A percentile compares a stretch with the other conserved stretches of the same genome.
Evolutionary conservation across 2,888 invertebrate species (phyloP).

Genomic region (Amblyjoppa proteus): DNA sequence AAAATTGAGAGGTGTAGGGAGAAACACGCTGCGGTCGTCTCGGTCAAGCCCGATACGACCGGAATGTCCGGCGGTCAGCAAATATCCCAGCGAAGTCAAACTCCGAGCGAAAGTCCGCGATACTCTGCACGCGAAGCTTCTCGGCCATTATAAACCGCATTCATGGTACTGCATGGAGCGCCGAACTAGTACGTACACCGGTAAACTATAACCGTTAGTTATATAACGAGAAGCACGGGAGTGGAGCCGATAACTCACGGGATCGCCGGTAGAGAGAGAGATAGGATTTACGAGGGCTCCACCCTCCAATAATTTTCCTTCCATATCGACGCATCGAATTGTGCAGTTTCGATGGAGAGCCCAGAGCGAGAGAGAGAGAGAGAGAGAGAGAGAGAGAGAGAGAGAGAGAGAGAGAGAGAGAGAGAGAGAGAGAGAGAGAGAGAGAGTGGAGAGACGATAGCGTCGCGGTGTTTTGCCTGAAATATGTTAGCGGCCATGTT

Average conservation of each 20-base stretch:
- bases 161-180: not conserved
- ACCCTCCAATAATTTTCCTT: conserved; percentile 55
- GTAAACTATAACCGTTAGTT: conserved; percentile 45
- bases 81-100: conserved; percentile 11
- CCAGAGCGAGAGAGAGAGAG: not conserved
- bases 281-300: conserved; percentile 51
- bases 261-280: conserved; percentile 30
- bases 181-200: not conserved
- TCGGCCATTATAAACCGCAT: conserved; percentile 17
- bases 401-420: not conserved
- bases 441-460: conserved; percentile 16
- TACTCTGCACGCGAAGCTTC: not conserved
- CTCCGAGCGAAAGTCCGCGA: not conserved
- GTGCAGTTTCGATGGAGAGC: conserved; percentile 38
- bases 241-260: conserved; percentile 55
- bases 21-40: not conserved
- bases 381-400: not conserved
- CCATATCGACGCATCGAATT: conserved; percentile 49
- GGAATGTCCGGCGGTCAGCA: conserved; percentile 3
- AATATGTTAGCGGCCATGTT: conserved; percentile 54
- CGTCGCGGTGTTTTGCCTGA: conserved; percentile 42
- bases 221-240: conserved; percentile 21
- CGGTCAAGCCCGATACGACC: not conserved
- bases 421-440: not conserved
- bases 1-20: not conserved